These are phyloP conservation scores for Pseudorasbora parva DNA, from an alignment of 2,113 vertebrate genomes.

Conservation along the genomic window DNA sequence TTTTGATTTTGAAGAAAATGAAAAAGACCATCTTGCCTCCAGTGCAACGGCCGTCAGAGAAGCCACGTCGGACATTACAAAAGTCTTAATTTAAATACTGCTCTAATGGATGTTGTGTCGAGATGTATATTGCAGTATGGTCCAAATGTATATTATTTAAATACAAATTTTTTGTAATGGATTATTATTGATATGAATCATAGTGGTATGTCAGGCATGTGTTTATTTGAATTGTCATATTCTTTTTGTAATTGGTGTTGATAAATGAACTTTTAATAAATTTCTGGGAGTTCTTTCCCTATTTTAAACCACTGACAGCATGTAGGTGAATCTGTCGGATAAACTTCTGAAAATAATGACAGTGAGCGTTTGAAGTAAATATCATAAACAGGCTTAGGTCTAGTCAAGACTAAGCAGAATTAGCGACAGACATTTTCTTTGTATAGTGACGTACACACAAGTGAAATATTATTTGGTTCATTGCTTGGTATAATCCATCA, in stretches of 20 bases:
- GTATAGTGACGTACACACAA: neutral
- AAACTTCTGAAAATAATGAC: neutral
- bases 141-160: constrained; percentile 85
- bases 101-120: constrained; percentile 71
- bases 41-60: neutral
- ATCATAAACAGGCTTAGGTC: no score
- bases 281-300: constrained; percentile 38
- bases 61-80: neutral
- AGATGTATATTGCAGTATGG: constrained; percentile 74
- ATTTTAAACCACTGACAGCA: constrained; percentile 24
- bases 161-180: constrained; percentile 70
- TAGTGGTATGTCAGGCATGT: constrained; percentile 81
- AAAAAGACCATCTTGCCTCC: neutral
- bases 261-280: constrained; percentile 68
- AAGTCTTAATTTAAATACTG: constrained; percentile 53
- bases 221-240: constrained; percentile 77
- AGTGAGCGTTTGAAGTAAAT: neutral
- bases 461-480: neutral
- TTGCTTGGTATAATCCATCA: neutral
- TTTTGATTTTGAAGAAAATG: neutral
- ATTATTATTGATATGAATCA: constrained; percentile 64
- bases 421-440: no score
- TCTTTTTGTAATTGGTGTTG: constrained; percentile 76
- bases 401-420: neutral
- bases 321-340: neutral